phyloP scores from a whole-genome alignment of 2,888 invertebrate genomes.

The Morinoia aosen region DNA sequence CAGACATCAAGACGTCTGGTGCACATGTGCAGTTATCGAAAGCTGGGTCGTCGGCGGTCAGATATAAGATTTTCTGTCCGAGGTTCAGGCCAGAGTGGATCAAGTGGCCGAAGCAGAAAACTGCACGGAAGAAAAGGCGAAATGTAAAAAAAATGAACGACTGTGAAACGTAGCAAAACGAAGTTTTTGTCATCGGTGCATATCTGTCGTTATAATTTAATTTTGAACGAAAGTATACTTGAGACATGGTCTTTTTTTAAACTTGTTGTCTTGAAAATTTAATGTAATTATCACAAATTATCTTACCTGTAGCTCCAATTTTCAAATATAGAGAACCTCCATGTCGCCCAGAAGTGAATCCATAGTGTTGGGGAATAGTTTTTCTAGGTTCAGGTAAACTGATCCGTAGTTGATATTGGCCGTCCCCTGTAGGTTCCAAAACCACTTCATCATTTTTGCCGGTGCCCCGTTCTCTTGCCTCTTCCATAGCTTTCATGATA shows the following conservation, averaged over 20 bases:
- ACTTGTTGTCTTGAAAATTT: neutral
- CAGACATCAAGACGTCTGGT: conserved; percentile 77
- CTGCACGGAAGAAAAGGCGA: conserved; percentile 72
- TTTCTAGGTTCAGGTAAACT: conserved; percentile 65
- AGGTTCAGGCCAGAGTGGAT: conserved; percentile 82
- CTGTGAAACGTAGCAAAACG: conserved; percentile 44
- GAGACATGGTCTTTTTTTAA: neutral
- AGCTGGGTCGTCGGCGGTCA: conserved; percentile 74
- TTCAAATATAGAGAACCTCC: conserved; percentile 83
- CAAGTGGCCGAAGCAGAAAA: conserved; percentile 84
- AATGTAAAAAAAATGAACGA: neutral
- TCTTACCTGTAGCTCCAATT: conserved; percentile 80
- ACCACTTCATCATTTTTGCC: conserved; percentile 63
- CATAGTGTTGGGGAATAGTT: conserved; percentile 69
- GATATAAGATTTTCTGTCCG: conserved; percentile 79
- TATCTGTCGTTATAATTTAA: neutral
- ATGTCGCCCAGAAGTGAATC: conserved; percentile 79
- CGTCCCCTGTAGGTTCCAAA: conserved; percentile 65
- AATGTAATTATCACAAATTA: neutral
- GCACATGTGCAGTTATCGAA: conserved; percentile 77
- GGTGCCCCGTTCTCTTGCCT: conserved; percentile 70
- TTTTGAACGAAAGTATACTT: neutral
- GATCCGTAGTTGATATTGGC: conserved; percentile 67
- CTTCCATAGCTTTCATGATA: conserved; percentile 71
- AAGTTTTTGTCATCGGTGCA: neutral